Evolutionary conservation across 2,797 vertebrate genomes (phyloP).

Genomic region (Mionectes olivaceus): DNA sequence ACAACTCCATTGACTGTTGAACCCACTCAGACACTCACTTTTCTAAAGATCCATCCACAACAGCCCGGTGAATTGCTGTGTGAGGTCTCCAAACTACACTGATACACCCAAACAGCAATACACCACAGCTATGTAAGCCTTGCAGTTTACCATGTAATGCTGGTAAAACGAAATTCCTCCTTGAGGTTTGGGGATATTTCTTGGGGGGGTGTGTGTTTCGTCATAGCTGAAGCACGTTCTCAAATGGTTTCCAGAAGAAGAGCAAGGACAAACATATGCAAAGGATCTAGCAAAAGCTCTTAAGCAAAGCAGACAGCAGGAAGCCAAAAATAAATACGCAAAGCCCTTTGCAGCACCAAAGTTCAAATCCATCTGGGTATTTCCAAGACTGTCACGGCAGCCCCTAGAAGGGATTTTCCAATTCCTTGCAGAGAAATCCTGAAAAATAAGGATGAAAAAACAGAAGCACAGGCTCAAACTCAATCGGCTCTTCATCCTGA

Average conservation of each 20-base stretch:
- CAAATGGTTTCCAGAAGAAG: background rate
- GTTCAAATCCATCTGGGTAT: conserved; percentile 32
- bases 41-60: background rate
- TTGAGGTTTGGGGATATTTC: background rate
- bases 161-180: background rate
- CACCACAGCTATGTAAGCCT: background rate
- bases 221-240: background rate
- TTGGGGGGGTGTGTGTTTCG: background rate
- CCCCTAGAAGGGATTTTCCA: background rate
- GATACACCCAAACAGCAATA: background rate
- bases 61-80: background rate
- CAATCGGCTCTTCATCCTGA: background rate
- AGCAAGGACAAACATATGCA: background rate
- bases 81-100: background rate
- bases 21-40: fast-evolving
- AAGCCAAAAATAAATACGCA: background rate
- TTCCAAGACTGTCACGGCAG: background rate
- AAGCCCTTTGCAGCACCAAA: background rate
- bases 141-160: background rate
- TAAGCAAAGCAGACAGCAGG: conserved; percentile 21
- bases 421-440: background rate
- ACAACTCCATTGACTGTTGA: background rate
- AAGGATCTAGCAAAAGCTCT: conserved; percentile 23
- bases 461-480: background rate
- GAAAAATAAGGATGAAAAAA: background rate